Percentiles rank a stretch among this genome's conserved stretches.
These are phyloP conservation scores for Chrysemys picta DNA, from an alignment of 2,113 vertebrate species.

Conservation along the genomic window DNA sequence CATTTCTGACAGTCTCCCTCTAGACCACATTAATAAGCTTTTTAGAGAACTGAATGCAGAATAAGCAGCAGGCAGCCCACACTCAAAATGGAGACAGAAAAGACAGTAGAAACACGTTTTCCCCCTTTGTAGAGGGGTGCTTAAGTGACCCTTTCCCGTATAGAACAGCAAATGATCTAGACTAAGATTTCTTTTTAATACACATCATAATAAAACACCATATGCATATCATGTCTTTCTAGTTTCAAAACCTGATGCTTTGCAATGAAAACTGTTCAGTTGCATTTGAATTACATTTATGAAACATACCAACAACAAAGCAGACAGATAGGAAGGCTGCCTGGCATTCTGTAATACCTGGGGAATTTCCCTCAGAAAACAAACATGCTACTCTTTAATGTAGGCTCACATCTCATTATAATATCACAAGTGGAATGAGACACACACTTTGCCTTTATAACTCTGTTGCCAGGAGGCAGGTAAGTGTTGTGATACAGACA, in stretches of 20 bases:
- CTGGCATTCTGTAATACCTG: conserved; percentile 69
- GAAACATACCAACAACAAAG: conserved; percentile 67
- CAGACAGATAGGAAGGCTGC: conserved; percentile 62
- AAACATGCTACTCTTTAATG: conserved; percentile 79
- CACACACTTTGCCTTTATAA: conserved; percentile 71
- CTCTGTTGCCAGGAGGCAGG: conserved; percentile 74
- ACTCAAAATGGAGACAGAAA: conserved; percentile 75
- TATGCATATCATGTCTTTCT: conserved; percentile 14
- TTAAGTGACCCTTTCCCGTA: conserved; percentile 63
- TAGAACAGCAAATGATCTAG: conserved; percentile 44
- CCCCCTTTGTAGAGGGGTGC: conserved; percentile 54
- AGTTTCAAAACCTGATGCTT: conserved; percentile 37
- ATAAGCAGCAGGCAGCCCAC: conserved; percentile 78
- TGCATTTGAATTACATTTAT: conserved; percentile 71
- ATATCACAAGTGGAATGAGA: conserved; percentile 78
- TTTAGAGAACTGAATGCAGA: conserved; percentile 81
- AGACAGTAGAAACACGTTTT: conserved; percentile 62
- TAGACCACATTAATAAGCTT: conserved; percentile 86
- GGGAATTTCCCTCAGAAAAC: conserved; percentile 81
- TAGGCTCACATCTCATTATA: conserved; percentile 79
- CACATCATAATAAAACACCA: conserved; percentile 58
- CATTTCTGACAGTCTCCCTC: conserved; percentile 87
- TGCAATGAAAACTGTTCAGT: conserved; percentile 27
- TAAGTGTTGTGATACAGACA: conserved; percentile 64
- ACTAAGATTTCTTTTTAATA: conserved; percentile 61